phyloP scores from a whole-genome alignment of 2,113 vertebrate genomes.

The Rhinopithecus roxellana region DNA sequence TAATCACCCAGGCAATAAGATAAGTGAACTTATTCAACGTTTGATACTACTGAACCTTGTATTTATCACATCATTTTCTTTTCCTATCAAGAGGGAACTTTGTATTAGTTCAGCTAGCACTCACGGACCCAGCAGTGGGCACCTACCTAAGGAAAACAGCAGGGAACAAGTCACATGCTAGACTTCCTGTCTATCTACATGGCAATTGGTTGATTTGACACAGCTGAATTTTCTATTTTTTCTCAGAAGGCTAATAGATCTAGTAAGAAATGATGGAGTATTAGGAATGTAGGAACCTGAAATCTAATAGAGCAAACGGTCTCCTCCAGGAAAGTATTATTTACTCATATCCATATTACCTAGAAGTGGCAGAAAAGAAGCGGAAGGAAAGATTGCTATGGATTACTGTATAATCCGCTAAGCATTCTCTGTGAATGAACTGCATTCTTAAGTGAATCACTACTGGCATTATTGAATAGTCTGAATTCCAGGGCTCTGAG shows the following conservation, averaged over 20 bases:
- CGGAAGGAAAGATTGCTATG: neutral
- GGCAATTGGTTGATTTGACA: neutral
- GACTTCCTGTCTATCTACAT: neutral
- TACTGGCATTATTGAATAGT: neutral
- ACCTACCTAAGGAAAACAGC: neutral
- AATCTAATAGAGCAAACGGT: neutral
- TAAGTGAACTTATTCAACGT: neutral
- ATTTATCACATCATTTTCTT: neutral
- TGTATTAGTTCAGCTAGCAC: neutral
- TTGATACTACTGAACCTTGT: neutral
- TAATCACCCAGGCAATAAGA: neutral
- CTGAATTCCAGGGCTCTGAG: neutral
- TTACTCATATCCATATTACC: neutral
- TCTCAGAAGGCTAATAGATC: neutral
- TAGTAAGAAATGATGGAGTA: neutral
- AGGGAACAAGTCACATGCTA: neutral
- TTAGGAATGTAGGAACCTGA: neutral
- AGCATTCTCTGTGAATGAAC: neutral
- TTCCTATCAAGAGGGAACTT: neutral
- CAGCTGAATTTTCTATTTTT: neutral
- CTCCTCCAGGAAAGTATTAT: neutral
- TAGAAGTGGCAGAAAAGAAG: neutral
- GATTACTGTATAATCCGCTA: constrained; percentile 21
- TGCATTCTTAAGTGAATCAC: constrained; percentile 22
- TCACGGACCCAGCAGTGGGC: neutral